These are phyloP conservation scores for Lycopodina hypogea DNA, from an alignment of 37 sponge, comb jelly and placozoan species.

Conservation along the genomic window DNA sequence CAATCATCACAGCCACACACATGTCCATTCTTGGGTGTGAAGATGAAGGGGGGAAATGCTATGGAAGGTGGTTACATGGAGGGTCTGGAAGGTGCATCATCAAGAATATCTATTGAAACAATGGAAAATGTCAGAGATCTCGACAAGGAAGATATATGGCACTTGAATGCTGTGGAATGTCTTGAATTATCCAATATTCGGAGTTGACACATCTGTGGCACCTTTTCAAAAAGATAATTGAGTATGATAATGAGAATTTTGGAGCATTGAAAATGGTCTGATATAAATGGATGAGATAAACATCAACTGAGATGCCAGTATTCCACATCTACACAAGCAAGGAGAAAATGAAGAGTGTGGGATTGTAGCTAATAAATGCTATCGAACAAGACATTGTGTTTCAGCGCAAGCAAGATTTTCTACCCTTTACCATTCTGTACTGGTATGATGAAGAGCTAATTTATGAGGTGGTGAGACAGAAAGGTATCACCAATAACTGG, in stretches of 20 bases:
- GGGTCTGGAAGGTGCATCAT: conserved; percentile 14
- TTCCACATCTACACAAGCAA: conserved; percentile 54
- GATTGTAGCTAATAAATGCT: conserved; percentile 37
- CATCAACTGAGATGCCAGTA: neutral
- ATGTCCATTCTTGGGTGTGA: no score
- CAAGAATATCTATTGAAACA: conserved; percentile 61
- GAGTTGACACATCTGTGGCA: conserved; percentile 6
- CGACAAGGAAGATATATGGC: neutral
- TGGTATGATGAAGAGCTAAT: neutral
- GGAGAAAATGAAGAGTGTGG: conserved; percentile 42
- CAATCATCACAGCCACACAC: no score
- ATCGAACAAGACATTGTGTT: conserved; percentile 27
- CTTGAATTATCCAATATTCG: neutral
- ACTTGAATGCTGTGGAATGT: neutral
- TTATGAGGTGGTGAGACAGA: neutral
- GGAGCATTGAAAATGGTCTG: conserved; percentile 5
- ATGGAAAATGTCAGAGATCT: conserved; percentile 16
- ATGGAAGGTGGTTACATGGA: conserved; percentile 45
- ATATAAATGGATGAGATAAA: neutral
- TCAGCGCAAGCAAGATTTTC: conserved; percentile 33
- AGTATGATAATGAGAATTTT: neutral
- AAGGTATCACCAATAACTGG: no score
- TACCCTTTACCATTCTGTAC: neutral
- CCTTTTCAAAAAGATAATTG: neutral
- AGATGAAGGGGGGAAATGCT: neutral